Conservation (phyloP, 2,888 invertebrate species). For the Cerastis leucographa region DNA sequence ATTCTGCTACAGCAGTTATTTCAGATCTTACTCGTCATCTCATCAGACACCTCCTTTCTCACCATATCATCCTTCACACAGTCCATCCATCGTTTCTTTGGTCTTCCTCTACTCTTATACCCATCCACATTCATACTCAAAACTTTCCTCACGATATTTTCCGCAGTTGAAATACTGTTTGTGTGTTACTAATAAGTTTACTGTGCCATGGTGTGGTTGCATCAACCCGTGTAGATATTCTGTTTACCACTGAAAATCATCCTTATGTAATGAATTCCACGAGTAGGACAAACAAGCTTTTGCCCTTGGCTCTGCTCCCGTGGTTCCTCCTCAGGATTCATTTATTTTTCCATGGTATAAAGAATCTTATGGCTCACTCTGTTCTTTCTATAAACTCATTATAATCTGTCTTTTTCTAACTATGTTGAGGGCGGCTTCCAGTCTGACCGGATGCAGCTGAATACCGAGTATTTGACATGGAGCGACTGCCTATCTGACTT, state of each 20-base stretch:
- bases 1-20: too few species aligned
- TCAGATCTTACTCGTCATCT: too few species aligned
- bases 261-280: neutral
- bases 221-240: neutral
- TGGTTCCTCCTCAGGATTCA: too few species aligned
- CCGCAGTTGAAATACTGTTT: neutral
- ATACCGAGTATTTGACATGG: neutral
- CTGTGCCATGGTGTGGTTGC: neutral
- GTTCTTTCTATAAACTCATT: neutral
- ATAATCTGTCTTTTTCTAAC: neutral
- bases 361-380: neutral
- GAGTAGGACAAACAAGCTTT: neutral
- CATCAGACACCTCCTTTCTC: too few species aligned
- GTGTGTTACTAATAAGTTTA: neutral
- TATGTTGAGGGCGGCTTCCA: neutral
- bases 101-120: neutral
- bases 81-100: neutral
- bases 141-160: neutral
- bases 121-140: neutral
- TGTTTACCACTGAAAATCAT: conserved; percentile 4
- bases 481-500: neutral
- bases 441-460: neutral
- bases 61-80: neutral
- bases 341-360: neutral
- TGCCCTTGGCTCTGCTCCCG: too few species aligned